phyloP scores from a whole-genome alignment of 2,797 vertebrate species.

The Gallinago stenura region DNA sequence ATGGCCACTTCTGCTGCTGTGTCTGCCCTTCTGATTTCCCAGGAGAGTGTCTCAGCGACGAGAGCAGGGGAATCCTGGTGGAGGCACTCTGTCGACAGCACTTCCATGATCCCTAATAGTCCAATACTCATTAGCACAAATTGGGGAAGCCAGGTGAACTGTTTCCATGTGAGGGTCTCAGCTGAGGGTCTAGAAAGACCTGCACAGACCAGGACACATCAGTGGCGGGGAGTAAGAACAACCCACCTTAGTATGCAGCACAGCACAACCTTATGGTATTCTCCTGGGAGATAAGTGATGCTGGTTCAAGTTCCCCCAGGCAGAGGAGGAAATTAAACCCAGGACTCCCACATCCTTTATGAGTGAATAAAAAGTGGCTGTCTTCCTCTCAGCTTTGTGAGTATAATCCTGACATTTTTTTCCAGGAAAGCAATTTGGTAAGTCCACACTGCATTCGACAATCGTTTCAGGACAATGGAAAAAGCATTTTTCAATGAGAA shows the following conservation, averaged over 20 bases:
- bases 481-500: constrained; percentile 43
- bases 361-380: constrained; percentile 68
- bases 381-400: constrained; percentile 62
- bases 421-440: constrained; percentile 61
- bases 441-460: constrained; percentile 50
- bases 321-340: constrained; percentile 73
- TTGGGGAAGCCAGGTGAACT: background rate
- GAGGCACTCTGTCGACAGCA: fast-evolving
- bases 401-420: constrained; percentile 63
- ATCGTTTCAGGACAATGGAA: constrained; percentile 44
- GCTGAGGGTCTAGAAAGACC: background rate
- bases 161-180: background rate
- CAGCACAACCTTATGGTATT: constrained; percentile 52
- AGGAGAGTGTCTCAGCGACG: background rate
- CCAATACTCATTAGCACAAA: background rate
- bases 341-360: constrained; percentile 68
- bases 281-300: constrained; percentile 67
- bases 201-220: background rate
- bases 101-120: background rate
- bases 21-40: background rate
- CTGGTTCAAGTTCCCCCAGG: constrained; percentile 67
- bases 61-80: background rate
- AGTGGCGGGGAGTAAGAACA: background rate
- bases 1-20: background rate
- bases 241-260: constrained; percentile 65